These are phyloP conservation scores for Noctua fimbriata DNA, from an alignment of 2,888 invertebrate species.

Conservation along the genomic window DNA sequence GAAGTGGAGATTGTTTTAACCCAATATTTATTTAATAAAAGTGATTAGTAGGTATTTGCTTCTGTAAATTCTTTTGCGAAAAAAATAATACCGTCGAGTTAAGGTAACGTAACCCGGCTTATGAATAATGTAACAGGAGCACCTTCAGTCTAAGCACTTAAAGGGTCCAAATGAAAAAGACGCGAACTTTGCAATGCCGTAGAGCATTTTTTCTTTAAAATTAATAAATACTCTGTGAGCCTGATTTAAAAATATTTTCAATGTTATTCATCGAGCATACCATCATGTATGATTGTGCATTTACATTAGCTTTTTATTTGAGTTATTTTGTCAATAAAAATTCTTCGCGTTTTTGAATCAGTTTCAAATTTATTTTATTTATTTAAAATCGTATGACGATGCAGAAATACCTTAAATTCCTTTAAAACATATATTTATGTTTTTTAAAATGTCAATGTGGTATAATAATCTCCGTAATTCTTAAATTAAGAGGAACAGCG, in stretches of 20 bases:
- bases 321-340: slow-evolving; percentile 22
- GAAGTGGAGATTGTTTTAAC: slow-evolving; percentile 14
- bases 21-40: slow-evolving; percentile 53
- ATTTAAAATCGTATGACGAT: not conserved
- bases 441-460: not conserved
- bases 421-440: not conserved
- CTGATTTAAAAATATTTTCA: slow-evolving; percentile 46
- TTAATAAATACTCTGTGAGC: slow-evolving; percentile 45
- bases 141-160: slow-evolving; percentile 66
- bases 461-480: not conserved
- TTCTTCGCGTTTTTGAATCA: slow-evolving; percentile 1
- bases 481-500: slow-evolving; percentile 19
- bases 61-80: slow-evolving; percentile 46
- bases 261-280: slow-evolving; percentile 17
- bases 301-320: slow-evolving; percentile 21
- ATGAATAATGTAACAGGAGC: slow-evolving; percentile 68
- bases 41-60: slow-evolving; percentile 51
- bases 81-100: slow-evolving; percentile 57
- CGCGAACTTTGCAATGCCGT: slow-evolving; percentile 49
- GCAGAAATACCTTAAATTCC: not conserved
- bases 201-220: slow-evolving; percentile 47
- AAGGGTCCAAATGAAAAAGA: slow-evolving; percentile 65
- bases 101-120: slow-evolving; percentile 61
- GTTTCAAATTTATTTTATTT: not conserved
- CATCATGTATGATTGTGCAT: slow-evolving; percentile 24